Evolutionary conservation across 2,113 vertebrate species (phyloP).

Genomic region (Emydocephalus ijimae): DNA sequence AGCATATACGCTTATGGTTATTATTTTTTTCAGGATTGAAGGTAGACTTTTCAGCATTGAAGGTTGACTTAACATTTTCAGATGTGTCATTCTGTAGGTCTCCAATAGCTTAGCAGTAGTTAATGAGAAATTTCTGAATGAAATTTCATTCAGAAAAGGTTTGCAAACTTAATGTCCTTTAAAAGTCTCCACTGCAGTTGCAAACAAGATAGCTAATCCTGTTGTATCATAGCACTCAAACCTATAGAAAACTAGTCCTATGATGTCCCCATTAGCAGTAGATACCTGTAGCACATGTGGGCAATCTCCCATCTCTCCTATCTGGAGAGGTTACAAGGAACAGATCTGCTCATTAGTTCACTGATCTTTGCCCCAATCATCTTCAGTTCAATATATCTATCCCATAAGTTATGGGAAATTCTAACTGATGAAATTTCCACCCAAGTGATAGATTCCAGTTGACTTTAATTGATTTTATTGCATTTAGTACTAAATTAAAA

Average conservation of each 20-base stretch:
- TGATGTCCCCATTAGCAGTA: not conserved
- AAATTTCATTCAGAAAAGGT: not conserved
- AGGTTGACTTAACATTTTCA: not conserved
- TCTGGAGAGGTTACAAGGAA: not conserved
- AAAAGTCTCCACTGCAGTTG: not conserved
- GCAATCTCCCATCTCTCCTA: not conserved
- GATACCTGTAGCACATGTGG: not conserved
- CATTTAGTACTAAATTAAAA: not conserved
- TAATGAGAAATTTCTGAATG: not conserved
- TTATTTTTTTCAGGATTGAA: not conserved
- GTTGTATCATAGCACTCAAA: not conserved
- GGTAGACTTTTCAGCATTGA: not conserved
- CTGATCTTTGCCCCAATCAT: not conserved
- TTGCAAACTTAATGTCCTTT: not conserved
- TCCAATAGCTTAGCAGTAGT: not conserved
- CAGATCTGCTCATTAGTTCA: not conserved
- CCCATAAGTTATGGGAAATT: not conserved
- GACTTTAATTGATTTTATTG: not conserved
- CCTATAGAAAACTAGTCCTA: not conserved
- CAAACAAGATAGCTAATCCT: not conserved
- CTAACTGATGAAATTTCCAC: not conserved
- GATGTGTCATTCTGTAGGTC: not conserved
- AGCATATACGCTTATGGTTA: not conserved
- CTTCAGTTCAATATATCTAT: not conserved
- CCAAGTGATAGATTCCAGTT: not conserved